Conservation (phyloP, 2,797 vertebrate species). For the Eulemur rubriventer region DNA sequence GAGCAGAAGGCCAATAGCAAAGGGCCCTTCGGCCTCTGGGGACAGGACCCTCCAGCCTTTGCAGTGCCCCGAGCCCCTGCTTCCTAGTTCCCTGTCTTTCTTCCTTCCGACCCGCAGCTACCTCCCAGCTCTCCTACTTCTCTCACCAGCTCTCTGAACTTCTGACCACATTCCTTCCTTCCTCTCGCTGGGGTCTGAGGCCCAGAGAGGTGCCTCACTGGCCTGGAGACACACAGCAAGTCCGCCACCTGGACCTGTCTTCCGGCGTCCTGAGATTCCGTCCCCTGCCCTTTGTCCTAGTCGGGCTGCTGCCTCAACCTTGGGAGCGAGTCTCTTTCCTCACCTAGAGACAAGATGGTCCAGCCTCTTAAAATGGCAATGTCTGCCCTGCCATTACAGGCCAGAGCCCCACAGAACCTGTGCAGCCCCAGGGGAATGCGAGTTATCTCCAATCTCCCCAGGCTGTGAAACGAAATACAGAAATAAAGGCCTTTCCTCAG, state of each 20-base stretch:
- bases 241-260: not conserved
- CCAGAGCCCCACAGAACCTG: not conserved
- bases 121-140: not conserved
- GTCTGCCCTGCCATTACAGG: not conserved
- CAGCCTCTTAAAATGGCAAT: not conserved
- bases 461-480: conserved; percentile 67
- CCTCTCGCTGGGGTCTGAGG: not conserved
- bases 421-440: conserved; percentile 41
- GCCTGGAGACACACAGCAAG: not conserved
- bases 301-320: not conserved
- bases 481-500: conserved; percentile 66
- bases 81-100: not conserved
- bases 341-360: not conserved
- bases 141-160: not conserved
- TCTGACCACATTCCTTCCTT: not conserved
- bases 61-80: not conserved
- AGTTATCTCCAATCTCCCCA: conserved; percentile 50
- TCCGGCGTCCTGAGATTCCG: not conserved
- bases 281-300: not conserved
- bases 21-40: not conserved
- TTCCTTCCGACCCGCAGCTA: too few species aligned
- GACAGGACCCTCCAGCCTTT: not conserved
- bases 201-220: not conserved
- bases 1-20: not conserved
- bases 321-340: not conserved